A percentile compares a stretch with the other conserved stretches of the same genome.
phyloP scores from a whole-genome alignment of 1,140 invertebrate genomes.

The Psilanteris sp. region DNA sequence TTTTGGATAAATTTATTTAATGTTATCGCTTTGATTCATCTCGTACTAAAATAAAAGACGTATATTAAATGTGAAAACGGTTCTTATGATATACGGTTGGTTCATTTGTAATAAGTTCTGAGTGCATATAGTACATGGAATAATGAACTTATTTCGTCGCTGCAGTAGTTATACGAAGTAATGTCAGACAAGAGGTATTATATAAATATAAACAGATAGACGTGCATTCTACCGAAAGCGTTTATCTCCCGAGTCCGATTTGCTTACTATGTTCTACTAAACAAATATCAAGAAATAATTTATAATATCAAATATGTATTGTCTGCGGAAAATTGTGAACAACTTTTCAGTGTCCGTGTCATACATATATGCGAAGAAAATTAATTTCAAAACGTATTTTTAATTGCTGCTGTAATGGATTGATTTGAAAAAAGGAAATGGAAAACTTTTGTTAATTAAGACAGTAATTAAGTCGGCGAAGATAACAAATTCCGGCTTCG shows the following conservation, averaged over 20 bases:
- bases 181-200: constrained; percentile 21
- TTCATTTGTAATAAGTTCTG: constrained; percentile 4
- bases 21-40: neutral
- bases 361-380: too few species aligned
- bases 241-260: constrained; percentile 17
- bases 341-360: too few species aligned
- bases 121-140: neutral
- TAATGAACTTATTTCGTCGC: constrained; percentile 4
- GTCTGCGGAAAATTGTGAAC: too few species aligned
- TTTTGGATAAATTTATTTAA: neutral
- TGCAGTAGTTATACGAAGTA: constrained; percentile 22
- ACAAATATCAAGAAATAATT: constrained; percentile 6
- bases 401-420: too few species aligned
- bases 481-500: too few species aligned
- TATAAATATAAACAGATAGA: constrained; percentile 15
- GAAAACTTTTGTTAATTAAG: too few species aligned
- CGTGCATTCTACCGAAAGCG: constrained; percentile 10
- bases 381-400: too few species aligned
- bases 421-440: too few species aligned
- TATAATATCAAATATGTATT: too few species aligned
- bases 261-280: neutral
- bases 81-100: neutral
- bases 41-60: neutral
- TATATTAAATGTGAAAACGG: neutral
- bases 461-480: too few species aligned